phyloP scores from a whole-genome alignment of 2,113 vertebrate genomes.

The Galeopterus variegatus region DNA sequence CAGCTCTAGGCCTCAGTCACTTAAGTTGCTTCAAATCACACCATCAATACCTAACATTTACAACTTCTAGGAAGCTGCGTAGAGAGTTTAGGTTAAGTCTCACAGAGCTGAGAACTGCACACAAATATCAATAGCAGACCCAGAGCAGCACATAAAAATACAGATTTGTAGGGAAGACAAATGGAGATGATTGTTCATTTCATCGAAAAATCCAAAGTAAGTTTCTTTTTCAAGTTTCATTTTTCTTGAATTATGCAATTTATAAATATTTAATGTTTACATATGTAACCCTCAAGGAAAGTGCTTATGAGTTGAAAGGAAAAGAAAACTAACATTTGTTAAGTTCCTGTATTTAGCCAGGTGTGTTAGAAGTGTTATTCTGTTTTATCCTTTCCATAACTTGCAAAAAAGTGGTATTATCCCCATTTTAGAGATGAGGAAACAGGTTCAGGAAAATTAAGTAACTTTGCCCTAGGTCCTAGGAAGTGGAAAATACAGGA shows the following conservation, averaged over 20 bases:
- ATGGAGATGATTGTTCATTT: background rate
- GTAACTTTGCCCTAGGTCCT: background rate
- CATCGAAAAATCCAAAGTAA: background rate
- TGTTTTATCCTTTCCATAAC: background rate
- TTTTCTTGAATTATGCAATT: constrained; percentile 50
- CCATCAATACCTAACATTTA: background rate
- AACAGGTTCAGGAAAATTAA: background rate
- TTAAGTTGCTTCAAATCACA: background rate
- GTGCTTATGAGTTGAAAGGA: background rate
- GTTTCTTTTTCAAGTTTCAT: constrained; percentile 46
- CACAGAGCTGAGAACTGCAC: background rate
- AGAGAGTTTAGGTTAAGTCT: background rate
- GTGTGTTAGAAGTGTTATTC: background rate
- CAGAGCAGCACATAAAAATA: background rate
- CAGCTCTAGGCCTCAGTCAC: background rate
- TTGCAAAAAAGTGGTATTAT: background rate
- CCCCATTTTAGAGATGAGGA: background rate
- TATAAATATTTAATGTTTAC: constrained; percentile 68
- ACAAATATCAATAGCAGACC: background rate
- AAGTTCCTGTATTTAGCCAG: background rate
- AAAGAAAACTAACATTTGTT: constrained; percentile 40
- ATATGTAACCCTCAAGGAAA: constrained; percentile 34
- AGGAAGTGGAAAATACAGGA: background rate
- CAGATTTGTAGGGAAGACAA: background rate
- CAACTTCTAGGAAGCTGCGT: background rate